These are phyloP conservation scores for Pseudomyrmex flavicornis DNA, from an alignment of 1,140 invertebrate genomes.

Conservation along the genomic window DNA sequence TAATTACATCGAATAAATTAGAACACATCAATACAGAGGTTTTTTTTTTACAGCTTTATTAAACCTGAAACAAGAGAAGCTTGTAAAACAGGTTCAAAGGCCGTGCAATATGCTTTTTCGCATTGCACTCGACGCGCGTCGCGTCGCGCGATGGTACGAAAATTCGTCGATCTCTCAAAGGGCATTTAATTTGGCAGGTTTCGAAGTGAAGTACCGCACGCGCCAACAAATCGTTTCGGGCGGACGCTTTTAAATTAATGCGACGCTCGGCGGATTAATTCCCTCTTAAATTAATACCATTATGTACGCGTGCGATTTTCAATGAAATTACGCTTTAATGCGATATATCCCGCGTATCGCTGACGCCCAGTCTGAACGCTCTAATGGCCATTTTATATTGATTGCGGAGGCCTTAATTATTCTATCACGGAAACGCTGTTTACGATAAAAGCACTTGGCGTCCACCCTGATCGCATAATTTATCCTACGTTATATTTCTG, in stretches of 20 bases:
- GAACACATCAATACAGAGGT: no score
- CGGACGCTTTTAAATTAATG: slow-evolving; percentile 76
- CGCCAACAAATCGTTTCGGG: slow-evolving; percentile 70
- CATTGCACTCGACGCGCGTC: slow-evolving; percentile 5
- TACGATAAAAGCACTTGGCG: slow-evolving; percentile 73
- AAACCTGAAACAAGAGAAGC: not conserved
- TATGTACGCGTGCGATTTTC: slow-evolving; percentile 73
- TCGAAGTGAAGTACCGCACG: slow-evolving; percentile 60
- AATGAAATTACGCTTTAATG: slow-evolving; percentile 74
- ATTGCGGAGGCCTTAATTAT: slow-evolving; percentile 73
- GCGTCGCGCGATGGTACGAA: slow-evolving; percentile 42
- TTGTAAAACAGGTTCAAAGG: not conserved
- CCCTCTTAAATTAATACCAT: slow-evolving; percentile 75
- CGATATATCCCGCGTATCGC: slow-evolving; percentile 70
- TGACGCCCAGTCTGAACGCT: slow-evolving; percentile 67
- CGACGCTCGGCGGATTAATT: slow-evolving; percentile 72
- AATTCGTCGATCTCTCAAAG: slow-evolving; percentile 65
- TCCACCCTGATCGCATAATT: slow-evolving; percentile 56
- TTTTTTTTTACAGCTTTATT: not conserved
- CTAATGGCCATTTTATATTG: slow-evolving; percentile 74
- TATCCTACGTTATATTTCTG: slow-evolving; percentile 59
- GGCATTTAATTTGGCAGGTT: slow-evolving; percentile 67
- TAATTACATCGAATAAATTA: no score
- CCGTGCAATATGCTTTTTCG: slow-evolving; percentile 8
- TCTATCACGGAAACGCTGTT: slow-evolving; percentile 71